Evolutionary conservation across 2,113 vertebrate species (phyloP).

Genomic region (Indri indri): DNA sequence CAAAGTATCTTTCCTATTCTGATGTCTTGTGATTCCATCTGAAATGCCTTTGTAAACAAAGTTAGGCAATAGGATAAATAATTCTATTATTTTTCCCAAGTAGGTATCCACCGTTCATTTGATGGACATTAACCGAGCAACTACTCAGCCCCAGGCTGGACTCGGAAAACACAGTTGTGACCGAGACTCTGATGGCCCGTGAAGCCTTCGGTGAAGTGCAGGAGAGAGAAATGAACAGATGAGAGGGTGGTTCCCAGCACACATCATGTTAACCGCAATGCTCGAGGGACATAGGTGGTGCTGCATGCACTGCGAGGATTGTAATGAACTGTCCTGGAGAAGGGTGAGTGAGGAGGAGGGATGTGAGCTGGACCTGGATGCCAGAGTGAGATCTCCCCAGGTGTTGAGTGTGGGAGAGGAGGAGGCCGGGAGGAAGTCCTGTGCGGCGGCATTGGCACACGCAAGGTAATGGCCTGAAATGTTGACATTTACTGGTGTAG

Average conservation of each 20-base stretch:
- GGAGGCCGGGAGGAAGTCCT: neutral
- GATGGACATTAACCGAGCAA: neutral
- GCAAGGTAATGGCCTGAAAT: neutral
- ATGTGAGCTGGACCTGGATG: neutral
- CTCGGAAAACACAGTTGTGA: neutral
- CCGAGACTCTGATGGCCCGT: neutral
- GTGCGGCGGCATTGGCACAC: neutral
- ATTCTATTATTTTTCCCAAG: neutral
- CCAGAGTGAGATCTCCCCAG: neutral
- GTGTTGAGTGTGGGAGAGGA: neutral
- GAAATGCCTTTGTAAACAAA: neutral
- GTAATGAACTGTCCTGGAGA: neutral
- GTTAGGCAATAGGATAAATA: neutral
- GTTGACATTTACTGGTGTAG: neutral
- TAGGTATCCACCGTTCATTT: neutral
- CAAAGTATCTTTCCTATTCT: neutral
- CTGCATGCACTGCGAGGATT: neutral
- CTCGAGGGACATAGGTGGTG: accelerated
- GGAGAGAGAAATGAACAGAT: neutral
- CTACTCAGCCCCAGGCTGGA: neutral
- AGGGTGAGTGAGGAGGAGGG: neutral
- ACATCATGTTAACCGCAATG: accelerated
- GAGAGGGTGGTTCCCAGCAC: neutral
- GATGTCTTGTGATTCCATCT: neutral
- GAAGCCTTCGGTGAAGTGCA: neutral